Conservation (phyloP, 2,888 invertebrate genomes). For the Microplitis deprimator region DNA sequence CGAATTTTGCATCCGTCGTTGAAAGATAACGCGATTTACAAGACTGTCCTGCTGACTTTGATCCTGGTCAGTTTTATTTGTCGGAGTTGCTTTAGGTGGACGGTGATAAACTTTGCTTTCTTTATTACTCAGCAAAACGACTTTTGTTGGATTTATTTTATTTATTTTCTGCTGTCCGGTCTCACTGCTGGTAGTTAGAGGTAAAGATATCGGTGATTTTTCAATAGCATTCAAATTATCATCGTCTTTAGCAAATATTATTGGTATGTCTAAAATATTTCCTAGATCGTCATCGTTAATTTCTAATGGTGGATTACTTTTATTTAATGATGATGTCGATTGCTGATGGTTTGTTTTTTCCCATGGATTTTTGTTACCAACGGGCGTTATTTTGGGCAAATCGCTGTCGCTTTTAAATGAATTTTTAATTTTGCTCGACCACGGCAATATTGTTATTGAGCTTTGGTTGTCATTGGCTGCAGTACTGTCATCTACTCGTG, state of each 20-base stretch:
- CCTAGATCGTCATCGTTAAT: slow-evolving; percentile 65
- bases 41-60: slow-evolving; percentile 9
- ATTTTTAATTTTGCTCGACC: slow-evolving; percentile 55
- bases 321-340: slow-evolving; percentile 29
- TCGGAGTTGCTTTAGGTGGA: slow-evolving; percentile 43
- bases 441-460: slow-evolving; percentile 55
- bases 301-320: slow-evolving; percentile 50
- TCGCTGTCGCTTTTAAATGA: not conserved
- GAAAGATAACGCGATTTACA: slow-evolving; percentile 48
- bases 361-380: slow-evolving; percentile 53
- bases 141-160: slow-evolving; percentile 49
- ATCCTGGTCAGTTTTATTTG: slow-evolving; percentile 28
- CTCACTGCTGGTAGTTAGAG: slow-evolving; percentile 39
- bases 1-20: slow-evolving; percentile 48
- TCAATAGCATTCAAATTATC: slow-evolving; percentile 65
- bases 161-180: slow-evolving; percentile 42
- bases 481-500: slow-evolving; percentile 3
- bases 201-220: slow-evolving; percentile 46
- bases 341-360: slow-evolving; percentile 22
- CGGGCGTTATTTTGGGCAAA: slow-evolving; percentile 61
- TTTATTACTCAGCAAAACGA: slow-evolving; percentile 66
- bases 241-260: slow-evolving; percentile 78
- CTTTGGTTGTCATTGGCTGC: slow-evolving; percentile 51
- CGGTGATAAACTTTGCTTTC: slow-evolving; percentile 58
- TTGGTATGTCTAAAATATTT: slow-evolving; percentile 78